Conservation (phyloP, 2,888 invertebrate species). For the Bellardia bayeri region DNA sequence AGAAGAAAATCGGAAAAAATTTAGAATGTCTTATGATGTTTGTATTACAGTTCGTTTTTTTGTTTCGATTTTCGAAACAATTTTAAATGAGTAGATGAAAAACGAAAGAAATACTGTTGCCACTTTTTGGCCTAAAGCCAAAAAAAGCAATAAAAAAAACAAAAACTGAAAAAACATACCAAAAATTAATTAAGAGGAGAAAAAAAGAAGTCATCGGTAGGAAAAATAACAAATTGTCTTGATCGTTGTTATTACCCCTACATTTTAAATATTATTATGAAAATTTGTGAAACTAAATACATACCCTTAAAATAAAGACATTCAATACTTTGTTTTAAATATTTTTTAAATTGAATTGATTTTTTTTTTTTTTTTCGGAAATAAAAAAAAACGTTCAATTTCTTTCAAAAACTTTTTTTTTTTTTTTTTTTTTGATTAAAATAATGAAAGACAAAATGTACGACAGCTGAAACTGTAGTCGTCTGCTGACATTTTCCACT, state of each 20-base stretch:
- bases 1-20: constrained; percentile 23
- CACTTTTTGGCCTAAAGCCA: constrained; percentile 69
- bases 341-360: background rate
- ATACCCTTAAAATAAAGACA: background rate
- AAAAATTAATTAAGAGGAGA: constrained; percentile 42
- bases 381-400: constrained; percentile 9
- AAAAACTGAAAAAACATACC: constrained; percentile 22
- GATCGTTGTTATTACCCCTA: background rate
- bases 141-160: constrained; percentile 22
- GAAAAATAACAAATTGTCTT: constrained; percentile 46
- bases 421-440: background rate
- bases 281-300: background rate
- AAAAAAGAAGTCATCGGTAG: constrained; percentile 38
- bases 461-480: constrained; percentile 68
- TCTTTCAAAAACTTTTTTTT: constrained; percentile 4
- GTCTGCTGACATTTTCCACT: constrained; percentile 70
- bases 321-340: constrained; percentile 41
- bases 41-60: constrained; percentile 31
- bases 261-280: background rate
- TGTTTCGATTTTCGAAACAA: constrained; percentile 35
- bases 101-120: constrained; percentile 52
- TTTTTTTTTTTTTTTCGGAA: background rate
- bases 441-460: constrained; percentile 7
- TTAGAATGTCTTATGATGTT: constrained; percentile 53
- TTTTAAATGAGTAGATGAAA: constrained; percentile 45